phyloP scores from a whole-genome alignment of 2,797 vertebrate species.

The Scolopax bukidnonensis region DNA sequence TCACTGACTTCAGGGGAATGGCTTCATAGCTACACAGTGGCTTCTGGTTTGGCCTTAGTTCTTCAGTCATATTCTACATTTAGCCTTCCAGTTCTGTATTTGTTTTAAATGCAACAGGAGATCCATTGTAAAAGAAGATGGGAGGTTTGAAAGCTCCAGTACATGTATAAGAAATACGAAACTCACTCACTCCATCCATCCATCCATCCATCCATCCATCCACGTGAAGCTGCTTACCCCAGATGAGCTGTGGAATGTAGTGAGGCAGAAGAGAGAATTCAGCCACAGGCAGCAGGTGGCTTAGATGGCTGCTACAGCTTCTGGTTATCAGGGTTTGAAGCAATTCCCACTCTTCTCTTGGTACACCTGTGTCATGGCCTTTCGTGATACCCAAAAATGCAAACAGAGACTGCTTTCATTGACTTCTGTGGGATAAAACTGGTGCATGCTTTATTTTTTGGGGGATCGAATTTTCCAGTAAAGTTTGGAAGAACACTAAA shows the following conservation, averaged over 20 bases:
- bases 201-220: background rate
- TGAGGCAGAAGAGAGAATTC: background rate
- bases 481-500: background rate
- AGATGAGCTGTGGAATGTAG: background rate
- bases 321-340: background rate
- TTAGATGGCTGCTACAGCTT: background rate
- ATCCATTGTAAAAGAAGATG: background rate
- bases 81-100: background rate
- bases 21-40: background rate
- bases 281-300: no score
- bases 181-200: background rate
- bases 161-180: background rate
- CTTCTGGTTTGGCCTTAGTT: background rate
- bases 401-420: background rate
- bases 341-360: background rate
- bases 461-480: background rate
- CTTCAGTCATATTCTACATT: background rate
- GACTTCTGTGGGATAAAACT: background rate
- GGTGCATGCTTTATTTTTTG: background rate
- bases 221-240: background rate
- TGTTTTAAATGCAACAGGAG: background rate
- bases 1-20: background rate
- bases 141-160: background rate
- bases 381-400: background rate
- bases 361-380: no score